Percentiles rank a stretch among this genome's conserved stretches.
These are phyloP conservation scores for Hemaris fuciformis DNA, from an alignment of 2,888 invertebrate species.

Conservation along the genomic window DNA sequence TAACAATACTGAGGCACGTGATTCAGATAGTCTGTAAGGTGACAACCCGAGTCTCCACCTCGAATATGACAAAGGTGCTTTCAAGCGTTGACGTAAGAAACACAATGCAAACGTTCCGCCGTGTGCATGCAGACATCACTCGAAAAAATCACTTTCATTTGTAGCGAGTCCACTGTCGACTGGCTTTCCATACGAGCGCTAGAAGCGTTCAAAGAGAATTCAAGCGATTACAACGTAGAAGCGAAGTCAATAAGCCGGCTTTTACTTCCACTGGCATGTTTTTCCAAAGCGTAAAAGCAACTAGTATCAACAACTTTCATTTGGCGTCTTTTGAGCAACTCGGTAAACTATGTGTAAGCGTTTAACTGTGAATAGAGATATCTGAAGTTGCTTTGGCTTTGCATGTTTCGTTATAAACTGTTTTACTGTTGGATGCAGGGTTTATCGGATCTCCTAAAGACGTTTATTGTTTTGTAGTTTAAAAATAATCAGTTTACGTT, in stretches of 20 bases:
- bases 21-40: no score
- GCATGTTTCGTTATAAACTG: background rate
- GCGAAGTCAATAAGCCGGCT: conserved; percentile 10
- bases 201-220: conserved; percentile 13
- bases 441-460: no score
- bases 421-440: no score
- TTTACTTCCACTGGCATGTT: background rate
- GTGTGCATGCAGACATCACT: background rate
- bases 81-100: background rate
- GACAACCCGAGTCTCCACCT: background rate
- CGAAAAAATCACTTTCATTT: background rate
- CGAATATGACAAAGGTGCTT: no score
- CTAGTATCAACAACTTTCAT: background rate
- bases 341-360: background rate
- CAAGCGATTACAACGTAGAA: conserved; percentile 12
- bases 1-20: no score
- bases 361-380: background rate
- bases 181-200: conserved; percentile 1
- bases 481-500: no score
- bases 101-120: background rate
- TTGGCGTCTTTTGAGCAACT: background rate
- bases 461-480: no score
- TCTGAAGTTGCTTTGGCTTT: background rate
- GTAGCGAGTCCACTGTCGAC: background rate
- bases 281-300: background rate